These are phyloP conservation scores for Aphelocoma californica DNA, from an alignment of 2,797 vertebrate genomes.

Conservation along the genomic window DNA sequence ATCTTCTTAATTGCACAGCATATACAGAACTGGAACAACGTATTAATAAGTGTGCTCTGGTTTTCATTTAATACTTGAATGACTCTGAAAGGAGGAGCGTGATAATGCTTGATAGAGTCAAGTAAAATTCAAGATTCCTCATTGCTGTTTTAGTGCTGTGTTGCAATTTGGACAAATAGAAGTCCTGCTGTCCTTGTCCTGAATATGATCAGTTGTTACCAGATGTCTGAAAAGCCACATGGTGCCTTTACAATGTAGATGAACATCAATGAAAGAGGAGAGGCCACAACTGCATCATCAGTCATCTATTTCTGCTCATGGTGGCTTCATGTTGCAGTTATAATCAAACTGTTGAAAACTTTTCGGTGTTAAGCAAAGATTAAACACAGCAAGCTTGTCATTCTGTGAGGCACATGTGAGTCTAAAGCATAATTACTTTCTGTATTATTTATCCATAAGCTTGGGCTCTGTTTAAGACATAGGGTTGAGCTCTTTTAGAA, in stretches of 20 bases:
- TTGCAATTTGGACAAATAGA: background rate
- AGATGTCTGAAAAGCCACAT: background rate
- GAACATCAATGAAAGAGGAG: background rate
- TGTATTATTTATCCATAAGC: background rate
- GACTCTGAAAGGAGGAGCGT: background rate
- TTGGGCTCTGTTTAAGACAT: background rate
- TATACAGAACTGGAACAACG: background rate
- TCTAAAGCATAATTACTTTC: background rate
- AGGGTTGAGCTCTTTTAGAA: background rate
- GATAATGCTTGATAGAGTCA: background rate
- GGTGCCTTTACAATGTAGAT: background rate
- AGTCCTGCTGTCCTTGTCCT: background rate
- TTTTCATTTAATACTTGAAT: conserved; percentile 41
- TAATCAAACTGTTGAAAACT: background rate
- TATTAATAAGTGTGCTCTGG: background rate
- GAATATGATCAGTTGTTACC: background rate
- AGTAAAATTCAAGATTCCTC: conserved; percentile 10
- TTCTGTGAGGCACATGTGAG: background rate
- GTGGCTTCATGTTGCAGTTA: background rate
- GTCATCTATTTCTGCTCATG: background rate
- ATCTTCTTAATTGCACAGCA: conserved; percentile 9
- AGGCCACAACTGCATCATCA: background rate
- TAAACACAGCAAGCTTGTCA: background rate
- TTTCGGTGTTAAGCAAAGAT: background rate
- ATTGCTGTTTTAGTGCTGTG: background rate